phyloP scores from a whole-genome alignment of 2,888 invertebrate genomes.

The Stegana nigrithorax region DNA sequence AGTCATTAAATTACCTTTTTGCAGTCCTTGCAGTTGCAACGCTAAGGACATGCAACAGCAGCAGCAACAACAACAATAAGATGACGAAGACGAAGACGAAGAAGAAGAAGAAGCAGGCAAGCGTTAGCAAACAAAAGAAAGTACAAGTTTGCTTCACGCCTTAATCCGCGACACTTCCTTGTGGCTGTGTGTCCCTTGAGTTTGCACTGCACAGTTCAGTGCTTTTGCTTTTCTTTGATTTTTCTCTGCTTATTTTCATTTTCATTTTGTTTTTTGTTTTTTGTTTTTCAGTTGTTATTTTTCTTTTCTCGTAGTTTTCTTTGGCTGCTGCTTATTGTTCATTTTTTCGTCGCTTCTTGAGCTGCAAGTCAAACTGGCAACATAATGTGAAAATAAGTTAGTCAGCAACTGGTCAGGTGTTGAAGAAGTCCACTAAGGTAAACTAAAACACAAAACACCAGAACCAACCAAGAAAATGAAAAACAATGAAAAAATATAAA shows the following conservation, averaged over 20 bases:
- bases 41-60: background rate
- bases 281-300: background rate
- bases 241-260: background rate
- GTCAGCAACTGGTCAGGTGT: background rate
- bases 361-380: conserved; percentile 10
- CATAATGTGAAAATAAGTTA: background rate
- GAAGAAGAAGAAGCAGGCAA: background rate
- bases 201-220: background rate
- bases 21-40: background rate
- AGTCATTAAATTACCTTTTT: conserved; percentile 18
- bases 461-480: background rate
- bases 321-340: too few relatives aligned
- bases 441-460: background rate
- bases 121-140: background rate
- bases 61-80: background rate
- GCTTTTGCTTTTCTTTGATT: background rate
- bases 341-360: background rate
- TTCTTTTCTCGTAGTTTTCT: background rate
- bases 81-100: background rate
- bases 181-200: background rate
- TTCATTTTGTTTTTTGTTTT: background rate
- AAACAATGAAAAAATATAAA: background rate
- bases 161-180: background rate
- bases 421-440: background rate
- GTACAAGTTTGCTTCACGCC: conserved; percentile 12